Conservation (phyloP, 2,888 invertebrate genomes). For the Lymantria dispar region DNA sequence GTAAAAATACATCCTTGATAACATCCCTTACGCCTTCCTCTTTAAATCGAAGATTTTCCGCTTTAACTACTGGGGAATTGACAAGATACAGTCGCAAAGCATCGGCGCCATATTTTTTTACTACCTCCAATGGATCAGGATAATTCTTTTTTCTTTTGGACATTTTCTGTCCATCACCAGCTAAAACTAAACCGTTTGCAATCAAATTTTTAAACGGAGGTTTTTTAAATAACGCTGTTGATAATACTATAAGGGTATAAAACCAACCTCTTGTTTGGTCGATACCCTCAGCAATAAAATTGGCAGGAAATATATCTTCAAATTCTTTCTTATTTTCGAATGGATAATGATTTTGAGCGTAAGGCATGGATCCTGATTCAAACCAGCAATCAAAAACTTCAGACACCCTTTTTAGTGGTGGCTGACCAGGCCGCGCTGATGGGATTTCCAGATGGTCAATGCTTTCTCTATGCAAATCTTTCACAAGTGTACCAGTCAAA, state of each 20-base stretch:
- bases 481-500: conserved; percentile 90
- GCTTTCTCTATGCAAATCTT: conserved; percentile 96
- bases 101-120: conserved; percentile 97
- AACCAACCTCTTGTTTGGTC: conserved; percentile 99
- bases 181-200: conserved; percentile 96
- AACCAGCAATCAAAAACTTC: conserved; percentile 99
- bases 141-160: conserved; percentile 99
- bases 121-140: conserved; percentile 96
- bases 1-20: conserved; percentile 98
- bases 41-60: conserved; percentile 97
- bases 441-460: conserved; percentile 97
- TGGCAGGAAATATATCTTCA: conserved; percentile 96
- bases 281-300: conserved; percentile 99
- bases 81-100: conserved; percentile 97
- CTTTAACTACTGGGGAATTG: conserved; percentile 98
- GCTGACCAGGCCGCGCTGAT: conserved; percentile 90
- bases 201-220: conserved; percentile 99
- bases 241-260: conserved; percentile 98
- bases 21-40: conserved; percentile 98
- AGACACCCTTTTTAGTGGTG: conserved; percentile 91
- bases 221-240: conserved; percentile 96
- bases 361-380: conserved; percentile 99
- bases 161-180: conserved; percentile 99
- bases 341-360: conserved; percentile 97
- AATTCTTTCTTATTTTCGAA: conserved; percentile 96